Conservation (phyloP, 2,888 invertebrate genomes). For the Heliconius cydno region DNA sequence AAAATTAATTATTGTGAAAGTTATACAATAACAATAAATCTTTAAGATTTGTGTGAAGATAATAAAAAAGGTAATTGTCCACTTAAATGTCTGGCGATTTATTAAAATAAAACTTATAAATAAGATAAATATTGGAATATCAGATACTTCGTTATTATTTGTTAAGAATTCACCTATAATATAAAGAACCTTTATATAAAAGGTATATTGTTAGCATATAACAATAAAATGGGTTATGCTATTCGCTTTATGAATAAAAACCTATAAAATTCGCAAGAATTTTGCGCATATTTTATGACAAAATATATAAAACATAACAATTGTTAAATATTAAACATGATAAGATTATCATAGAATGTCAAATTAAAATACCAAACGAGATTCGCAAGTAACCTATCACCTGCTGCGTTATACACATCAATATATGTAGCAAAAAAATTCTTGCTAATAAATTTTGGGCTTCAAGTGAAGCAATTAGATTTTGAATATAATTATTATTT, state of each 20-base stretch:
- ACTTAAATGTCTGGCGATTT: neutral
- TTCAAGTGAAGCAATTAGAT: no score
- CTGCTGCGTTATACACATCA: no score
- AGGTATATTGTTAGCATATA: neutral
- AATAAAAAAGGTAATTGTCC: neutral
- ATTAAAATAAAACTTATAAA: neutral
- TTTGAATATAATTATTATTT: neutral
- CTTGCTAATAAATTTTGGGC: no score
- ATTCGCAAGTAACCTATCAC: neutral
- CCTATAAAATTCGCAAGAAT: neutral
- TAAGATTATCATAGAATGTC: neutral
- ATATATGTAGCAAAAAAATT: no score
- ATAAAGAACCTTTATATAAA: neutral
- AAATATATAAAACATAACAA: neutral
- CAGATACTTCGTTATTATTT: no score
- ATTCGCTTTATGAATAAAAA: neutral
- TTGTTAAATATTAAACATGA: neutral
- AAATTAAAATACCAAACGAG: neutral
- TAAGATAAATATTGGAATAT: no score
- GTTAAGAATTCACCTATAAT: no score
- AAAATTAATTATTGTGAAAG: slow-evolving; percentile 12
- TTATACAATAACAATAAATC: slow-evolving; percentile 7
- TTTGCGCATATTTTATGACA: neutral
- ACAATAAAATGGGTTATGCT: neutral
- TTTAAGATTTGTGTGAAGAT: slow-evolving; percentile 4